A percentile compares a stretch with the other conserved stretches of the same genome.
Conservation (phyloP, 2,888 invertebrate species). For the Scaptodrosophila latifasciaeformis region DNA sequence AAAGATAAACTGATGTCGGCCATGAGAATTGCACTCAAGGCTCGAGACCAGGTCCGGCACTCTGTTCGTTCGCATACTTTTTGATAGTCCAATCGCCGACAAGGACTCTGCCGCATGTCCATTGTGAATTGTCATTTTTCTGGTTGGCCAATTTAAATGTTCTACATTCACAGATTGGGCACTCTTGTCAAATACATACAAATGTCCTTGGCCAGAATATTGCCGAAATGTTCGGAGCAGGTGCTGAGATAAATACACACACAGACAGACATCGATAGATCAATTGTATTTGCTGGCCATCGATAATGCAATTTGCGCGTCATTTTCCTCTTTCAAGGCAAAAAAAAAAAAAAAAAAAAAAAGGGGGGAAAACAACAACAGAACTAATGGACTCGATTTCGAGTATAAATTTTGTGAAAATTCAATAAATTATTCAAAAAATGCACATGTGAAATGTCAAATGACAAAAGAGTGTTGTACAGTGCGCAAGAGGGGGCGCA, state of each 20-base stretch:
- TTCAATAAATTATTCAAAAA: constrained; percentile 11
- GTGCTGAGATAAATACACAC: not conserved
- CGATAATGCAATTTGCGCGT: constrained; percentile 20
- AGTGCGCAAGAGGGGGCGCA: not conserved
- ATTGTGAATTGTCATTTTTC: not conserved
- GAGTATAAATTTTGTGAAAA: not conserved
- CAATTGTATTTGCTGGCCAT: constrained; percentile 9
- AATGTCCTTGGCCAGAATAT: constrained; percentile 1
- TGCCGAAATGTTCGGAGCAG: not conserved
- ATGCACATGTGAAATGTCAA: no score
- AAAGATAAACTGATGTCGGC: no score
- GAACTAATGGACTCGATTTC: not conserved
- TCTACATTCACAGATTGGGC: no score
- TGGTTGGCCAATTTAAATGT: constrained; percentile 1
- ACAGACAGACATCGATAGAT: not conserved
- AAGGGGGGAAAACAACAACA: not conserved
- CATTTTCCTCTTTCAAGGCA: not conserved
- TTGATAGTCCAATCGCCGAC: no score
- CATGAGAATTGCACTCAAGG: no score
- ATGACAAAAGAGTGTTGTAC: not conserved
- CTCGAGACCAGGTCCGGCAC: no score
- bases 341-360: not conserved
- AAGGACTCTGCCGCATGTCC: not conserved
- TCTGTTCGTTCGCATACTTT: no score
- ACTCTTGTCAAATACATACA: constrained; percentile 15